phyloP scores from a whole-genome alignment of 1,140 invertebrate species.

The Drosophila teissieri region DNA sequence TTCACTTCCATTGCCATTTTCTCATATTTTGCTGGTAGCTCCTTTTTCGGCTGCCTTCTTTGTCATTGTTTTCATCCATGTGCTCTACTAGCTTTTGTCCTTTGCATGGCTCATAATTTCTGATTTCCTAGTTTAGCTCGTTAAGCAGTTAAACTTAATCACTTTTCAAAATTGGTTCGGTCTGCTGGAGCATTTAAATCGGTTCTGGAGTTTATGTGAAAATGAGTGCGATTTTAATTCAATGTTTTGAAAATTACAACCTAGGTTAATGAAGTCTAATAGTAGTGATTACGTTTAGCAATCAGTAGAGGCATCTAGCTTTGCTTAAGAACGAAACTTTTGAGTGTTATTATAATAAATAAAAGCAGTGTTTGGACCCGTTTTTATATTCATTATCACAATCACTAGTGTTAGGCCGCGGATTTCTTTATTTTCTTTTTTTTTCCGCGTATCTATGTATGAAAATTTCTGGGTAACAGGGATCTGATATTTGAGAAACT shows the following conservation, averaged over 20 bases:
- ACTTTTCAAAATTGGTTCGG: constrained; percentile 43
- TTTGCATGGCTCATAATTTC: constrained; percentile 65
- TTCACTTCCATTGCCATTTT: constrained; percentile 16
- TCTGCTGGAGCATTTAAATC: constrained; percentile 9
- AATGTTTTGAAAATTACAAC: constrained; percentile 26
- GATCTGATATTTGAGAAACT: too few relatives aligned
- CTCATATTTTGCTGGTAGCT: constrained; percentile 2
- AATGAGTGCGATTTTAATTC: constrained; percentile 5
- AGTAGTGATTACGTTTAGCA: constrained; percentile 11
- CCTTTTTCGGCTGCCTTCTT: constrained; percentile 23
- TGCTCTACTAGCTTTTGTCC: constrained; percentile 51
- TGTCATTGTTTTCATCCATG: constrained; percentile 67
- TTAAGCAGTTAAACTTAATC: constrained; percentile 75
- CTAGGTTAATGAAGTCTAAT: constrained; percentile 13
- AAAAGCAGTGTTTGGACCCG: too few relatives aligned
- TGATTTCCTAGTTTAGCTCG: constrained; percentile 70
- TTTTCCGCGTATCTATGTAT: too few relatives aligned
- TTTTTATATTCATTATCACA: too few relatives aligned
- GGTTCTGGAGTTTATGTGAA: background rate
- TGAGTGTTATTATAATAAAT: too few relatives aligned
- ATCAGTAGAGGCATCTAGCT: background rate
- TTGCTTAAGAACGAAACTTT: background rate
- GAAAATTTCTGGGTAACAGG: too few relatives aligned
- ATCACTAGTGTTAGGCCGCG: too few relatives aligned
- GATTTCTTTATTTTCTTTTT: too few relatives aligned